Conservation (phyloP, 1,140 invertebrate genomes). For the Steinernema feltiae region DNA sequence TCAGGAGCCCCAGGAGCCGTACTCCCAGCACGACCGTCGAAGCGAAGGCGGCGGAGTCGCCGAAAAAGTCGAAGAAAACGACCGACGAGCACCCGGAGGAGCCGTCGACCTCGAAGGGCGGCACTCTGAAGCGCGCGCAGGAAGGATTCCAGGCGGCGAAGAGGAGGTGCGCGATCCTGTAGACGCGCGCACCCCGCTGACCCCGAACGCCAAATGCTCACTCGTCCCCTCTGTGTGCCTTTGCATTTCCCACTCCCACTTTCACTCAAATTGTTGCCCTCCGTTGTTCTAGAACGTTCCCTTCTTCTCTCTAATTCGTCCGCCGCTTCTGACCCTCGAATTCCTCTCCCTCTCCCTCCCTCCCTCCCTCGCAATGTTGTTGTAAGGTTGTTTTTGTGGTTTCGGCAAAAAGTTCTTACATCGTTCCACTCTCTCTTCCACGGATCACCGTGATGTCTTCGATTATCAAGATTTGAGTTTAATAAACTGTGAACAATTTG, state of each 20-base stretch:
- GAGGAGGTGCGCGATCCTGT: constrained; percentile 1
- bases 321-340: background rate
- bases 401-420: background rate
- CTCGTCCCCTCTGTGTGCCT: background rate
- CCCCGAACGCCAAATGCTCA: background rate
- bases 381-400: background rate
- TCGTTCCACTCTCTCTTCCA: background rate
- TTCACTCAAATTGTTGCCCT: background rate
- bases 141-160: background rate
- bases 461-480: background rate
- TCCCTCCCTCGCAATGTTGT: too few species aligned
- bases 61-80: background rate
- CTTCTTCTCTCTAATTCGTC: background rate
- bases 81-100: background rate
- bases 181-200: background rate
- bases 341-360: background rate
- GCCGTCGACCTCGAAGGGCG: background rate
- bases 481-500: background rate
- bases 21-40: background rate
- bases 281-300: background rate
- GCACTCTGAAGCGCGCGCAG: constrained; percentile 6
- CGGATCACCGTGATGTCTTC: too few species aligned
- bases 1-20: background rate
- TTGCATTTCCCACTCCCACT: constrained; percentile 4
- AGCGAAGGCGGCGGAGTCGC: background rate